phyloP scores from a whole-genome alignment of 2,888 invertebrate species.

The Lissonota sp. region DNA sequence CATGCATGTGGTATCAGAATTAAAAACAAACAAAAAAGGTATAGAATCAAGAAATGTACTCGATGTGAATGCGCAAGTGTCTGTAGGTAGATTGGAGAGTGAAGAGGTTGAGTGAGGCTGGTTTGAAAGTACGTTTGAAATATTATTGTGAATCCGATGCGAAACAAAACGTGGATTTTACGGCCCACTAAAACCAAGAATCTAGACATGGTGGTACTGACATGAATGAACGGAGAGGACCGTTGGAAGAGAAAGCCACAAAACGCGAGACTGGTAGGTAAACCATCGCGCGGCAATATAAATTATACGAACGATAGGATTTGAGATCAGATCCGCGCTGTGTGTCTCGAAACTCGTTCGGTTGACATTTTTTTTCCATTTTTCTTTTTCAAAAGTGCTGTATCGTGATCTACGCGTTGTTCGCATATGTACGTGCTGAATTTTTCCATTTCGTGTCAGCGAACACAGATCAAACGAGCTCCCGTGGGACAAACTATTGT shows the following conservation, averaged over 20 bases:
- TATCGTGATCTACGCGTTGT: not conserved
- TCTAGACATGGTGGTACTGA: not conserved
- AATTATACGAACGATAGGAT: not conserved
- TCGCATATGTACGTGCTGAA: not conserved
- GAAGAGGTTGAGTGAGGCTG: not conserved
- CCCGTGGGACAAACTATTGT: not conserved
- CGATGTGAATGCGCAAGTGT: too few relatives aligned
- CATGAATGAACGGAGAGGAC: not conserved
- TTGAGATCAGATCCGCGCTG: not conserved
- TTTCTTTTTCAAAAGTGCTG: conserved; percentile 7
- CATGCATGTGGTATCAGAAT: too few relatives aligned
- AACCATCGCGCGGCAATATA: not conserved
- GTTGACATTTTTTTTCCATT: conserved; percentile 5
- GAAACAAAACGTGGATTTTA: conserved; percentile 13
- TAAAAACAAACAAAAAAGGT: too few relatives aligned
- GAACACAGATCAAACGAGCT: not conserved
- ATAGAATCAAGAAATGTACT: too few relatives aligned
- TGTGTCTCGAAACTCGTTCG: conserved; percentile 13
- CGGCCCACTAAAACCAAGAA: conserved; percentile 18
- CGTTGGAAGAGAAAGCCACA: not conserved
- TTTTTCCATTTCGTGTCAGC: conserved; percentile 4
- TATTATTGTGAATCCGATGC: conserved; percentile 9
- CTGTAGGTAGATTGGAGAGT: not conserved
- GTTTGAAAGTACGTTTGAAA: conserved; percentile 12
- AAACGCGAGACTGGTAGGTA: not conserved